These are phyloP conservation scores for Dysdera silvatica DNA, from an alignment of 1,140 invertebrate genomes.

Conservation along the genomic window DNA sequence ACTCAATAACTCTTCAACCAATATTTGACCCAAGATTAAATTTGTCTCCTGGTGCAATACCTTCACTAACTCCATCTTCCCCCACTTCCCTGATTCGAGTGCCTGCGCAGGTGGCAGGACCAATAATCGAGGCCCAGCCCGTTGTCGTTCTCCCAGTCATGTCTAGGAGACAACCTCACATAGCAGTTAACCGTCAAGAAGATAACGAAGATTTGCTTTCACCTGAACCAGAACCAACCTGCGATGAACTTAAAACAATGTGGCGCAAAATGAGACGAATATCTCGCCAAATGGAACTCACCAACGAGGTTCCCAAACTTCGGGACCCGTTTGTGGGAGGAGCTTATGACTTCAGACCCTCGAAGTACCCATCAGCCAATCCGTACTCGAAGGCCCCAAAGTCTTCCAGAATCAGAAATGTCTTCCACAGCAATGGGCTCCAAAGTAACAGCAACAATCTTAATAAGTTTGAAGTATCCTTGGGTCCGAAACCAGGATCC, in stretches of 20 bases:
- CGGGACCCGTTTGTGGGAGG: constrained; percentile 16
- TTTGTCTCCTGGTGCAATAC: too few relatives aligned
- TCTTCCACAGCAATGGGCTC: not conserved
- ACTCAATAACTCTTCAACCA: too few relatives aligned
- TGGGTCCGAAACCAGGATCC: constrained; percentile 2
- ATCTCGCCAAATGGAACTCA: constrained; percentile 54
- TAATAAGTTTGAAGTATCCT: constrained; percentile 2
- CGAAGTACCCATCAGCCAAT: constrained; percentile 19
- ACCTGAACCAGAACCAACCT: constrained; percentile 60
- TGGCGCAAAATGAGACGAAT: constrained; percentile 83
- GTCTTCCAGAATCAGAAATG: constrained; percentile 8
- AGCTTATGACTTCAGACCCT: constrained; percentile 11
- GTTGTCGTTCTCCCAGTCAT: constrained; percentile 17
- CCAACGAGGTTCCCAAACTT: constrained; percentile 28
- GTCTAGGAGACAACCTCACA: constrained; percentile 14
- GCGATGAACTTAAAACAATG: constrained; percentile 78
- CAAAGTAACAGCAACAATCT: not conserved
- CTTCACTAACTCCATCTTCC: too few relatives aligned
- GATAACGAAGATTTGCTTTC: constrained; percentile 11
- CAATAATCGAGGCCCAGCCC: too few relatives aligned
- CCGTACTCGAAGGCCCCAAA: constrained; percentile 16
- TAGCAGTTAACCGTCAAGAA: too few relatives aligned
- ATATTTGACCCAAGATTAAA: too few relatives aligned
- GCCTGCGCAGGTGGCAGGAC: too few relatives aligned
- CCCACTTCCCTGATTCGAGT: too few relatives aligned